Conservation (phyloP, 2,113 vertebrate genomes). For the Megaceryle maxima region DNA sequence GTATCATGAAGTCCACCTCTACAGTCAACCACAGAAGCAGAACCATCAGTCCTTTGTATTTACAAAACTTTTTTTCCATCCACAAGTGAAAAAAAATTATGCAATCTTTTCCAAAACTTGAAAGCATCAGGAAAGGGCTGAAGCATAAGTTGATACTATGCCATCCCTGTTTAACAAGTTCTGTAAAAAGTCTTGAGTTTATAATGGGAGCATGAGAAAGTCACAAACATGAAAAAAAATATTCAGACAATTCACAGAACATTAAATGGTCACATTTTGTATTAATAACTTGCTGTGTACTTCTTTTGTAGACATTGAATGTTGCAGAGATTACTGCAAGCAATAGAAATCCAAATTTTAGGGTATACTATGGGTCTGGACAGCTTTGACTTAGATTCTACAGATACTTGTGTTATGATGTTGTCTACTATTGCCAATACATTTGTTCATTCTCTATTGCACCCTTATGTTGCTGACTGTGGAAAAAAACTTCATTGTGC, state of each 20-base stretch:
- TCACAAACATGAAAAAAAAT: background rate
- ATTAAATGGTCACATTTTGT: background rate
- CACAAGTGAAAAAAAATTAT: background rate
- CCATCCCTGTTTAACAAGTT: background rate
- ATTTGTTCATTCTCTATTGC: background rate
- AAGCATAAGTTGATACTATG: background rate
- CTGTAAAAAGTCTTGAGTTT: background rate
- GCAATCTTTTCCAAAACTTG: background rate
- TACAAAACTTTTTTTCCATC: background rate
- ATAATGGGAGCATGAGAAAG: background rate
- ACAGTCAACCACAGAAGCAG: background rate
- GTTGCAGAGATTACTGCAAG: background rate
- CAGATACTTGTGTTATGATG: background rate
- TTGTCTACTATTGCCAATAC: background rate
- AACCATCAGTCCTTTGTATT: background rate
- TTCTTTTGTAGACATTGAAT: background rate
- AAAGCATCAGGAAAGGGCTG: background rate
- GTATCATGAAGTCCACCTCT: slow-evolving; percentile 64
- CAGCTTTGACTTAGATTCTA: background rate
- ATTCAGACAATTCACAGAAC: background rate
- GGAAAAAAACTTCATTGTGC: background rate
- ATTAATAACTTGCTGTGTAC: background rate
- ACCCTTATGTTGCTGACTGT: background rate
- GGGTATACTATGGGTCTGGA: background rate
- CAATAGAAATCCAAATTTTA: background rate